phyloP scores from a whole-genome alignment of 1,140 invertebrate species.

The Holotrichia oblita region DNA sequence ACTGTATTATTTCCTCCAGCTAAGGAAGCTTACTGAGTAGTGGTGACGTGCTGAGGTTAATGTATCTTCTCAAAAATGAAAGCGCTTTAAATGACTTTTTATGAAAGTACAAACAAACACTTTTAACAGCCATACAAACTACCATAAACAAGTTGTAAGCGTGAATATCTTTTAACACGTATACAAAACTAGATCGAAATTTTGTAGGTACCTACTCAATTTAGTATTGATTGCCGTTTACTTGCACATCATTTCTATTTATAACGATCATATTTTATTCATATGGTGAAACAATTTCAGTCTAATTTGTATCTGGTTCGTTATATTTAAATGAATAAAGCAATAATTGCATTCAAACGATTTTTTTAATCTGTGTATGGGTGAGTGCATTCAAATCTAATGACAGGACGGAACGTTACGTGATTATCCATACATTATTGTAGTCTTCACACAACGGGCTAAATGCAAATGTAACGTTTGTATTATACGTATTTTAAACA shows the following conservation, averaged over 20 bases:
- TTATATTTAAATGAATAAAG: neutral
- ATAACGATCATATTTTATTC: neutral
- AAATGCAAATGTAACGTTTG: neutral
- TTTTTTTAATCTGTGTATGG: neutral
- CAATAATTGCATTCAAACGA: neutral
- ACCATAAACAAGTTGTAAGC: no score
- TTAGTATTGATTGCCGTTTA: neutral
- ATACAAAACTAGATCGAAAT: neutral
- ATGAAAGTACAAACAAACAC: no score
- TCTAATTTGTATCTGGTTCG: neutral
- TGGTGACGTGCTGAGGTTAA: no score
- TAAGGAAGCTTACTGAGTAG: no score
- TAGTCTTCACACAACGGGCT: neutral
- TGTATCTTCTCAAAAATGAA: no score
- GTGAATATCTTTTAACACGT: no score
- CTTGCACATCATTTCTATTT: neutral
- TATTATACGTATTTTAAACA: conserved; percentile 3
- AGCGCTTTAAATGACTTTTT: no score
- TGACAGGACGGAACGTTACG: neutral
- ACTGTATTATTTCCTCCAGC: no score
- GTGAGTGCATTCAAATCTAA: neutral
- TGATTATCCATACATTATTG: neutral
- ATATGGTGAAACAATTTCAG: neutral
- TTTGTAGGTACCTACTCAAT: neutral
- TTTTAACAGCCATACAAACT: no score